These are phyloP conservation scores for Drosophila dunni DNA, from an alignment of 1,140 invertebrate species.

Conservation along the genomic window DNA sequence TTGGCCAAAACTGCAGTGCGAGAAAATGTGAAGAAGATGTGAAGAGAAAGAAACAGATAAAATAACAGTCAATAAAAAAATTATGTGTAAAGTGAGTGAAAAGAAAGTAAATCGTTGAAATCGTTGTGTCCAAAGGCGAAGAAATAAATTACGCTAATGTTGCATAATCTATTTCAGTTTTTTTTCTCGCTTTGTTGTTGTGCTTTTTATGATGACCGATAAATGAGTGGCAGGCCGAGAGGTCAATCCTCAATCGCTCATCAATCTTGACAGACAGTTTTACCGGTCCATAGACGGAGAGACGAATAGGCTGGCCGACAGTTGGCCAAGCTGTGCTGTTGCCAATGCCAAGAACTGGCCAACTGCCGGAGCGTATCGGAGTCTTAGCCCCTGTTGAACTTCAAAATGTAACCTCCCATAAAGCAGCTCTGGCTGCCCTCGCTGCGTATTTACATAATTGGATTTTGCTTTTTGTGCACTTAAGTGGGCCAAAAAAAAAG, in stretches of 20 bases:
- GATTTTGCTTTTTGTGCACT: constrained; percentile 23
- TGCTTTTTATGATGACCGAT: constrained; percentile 38
- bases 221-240: constrained; percentile 25
- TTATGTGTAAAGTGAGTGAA: constrained; percentile 6
- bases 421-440: not conserved
- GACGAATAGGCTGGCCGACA: constrained; percentile 10
- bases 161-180: constrained; percentile 57
- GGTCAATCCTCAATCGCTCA: constrained; percentile 53
- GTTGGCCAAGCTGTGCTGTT: constrained; percentile 20
- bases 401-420: constrained; percentile 13
- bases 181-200: not conserved
- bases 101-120: constrained; percentile 55
- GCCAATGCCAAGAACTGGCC: constrained; percentile 73
- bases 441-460: constrained; percentile 36
- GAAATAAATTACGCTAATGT: constrained; percentile 72
- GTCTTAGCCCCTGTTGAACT: constrained; percentile 30
- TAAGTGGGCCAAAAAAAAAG: constrained; percentile 28
- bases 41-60: constrained; percentile 15
- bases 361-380: constrained; percentile 57
- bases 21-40: constrained; percentile 20
- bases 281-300: too few relatives aligned
- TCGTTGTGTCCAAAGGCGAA: constrained; percentile 22
- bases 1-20: constrained; percentile 50
- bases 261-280: constrained; percentile 57
- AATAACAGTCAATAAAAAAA: not conserved